A percentile compares a stretch with the other conserved stretches of the same genome.
Evolutionary conservation across 2,888 invertebrate genomes (phyloP).

Genomic region (Mystacides longicornis): DNA sequence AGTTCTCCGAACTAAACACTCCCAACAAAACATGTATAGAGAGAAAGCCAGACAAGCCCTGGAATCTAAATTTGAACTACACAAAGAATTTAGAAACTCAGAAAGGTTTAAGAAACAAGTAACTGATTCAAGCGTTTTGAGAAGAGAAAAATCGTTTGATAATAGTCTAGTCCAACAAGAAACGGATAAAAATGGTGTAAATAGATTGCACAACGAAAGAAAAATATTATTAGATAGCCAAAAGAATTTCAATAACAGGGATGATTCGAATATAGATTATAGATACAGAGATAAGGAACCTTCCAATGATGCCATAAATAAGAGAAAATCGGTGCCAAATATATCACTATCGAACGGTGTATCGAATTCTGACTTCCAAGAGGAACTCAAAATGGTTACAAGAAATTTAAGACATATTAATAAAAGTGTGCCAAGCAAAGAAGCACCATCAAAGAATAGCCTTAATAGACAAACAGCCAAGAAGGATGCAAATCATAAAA

Average conservation of each 20-base stretch:
- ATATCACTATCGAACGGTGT: slow-evolving; percentile 11
- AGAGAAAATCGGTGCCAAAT: slow-evolving; percentile 21
- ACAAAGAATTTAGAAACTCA: slow-evolving; percentile 44
- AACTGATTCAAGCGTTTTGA: slow-evolving; percentile 36
- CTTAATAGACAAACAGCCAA: slow-evolving; percentile 29
- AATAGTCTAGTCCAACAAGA: slow-evolving; percentile 35
- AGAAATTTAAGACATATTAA: slow-evolving; percentile 43
- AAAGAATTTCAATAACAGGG: slow-evolving; percentile 20
- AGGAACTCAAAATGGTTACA: slow-evolving; percentile 47
- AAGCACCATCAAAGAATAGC: slow-evolving; percentile 37
- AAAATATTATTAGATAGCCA: slow-evolving; percentile 20
- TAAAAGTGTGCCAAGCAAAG: slow-evolving; percentile 13
- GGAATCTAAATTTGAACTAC: slow-evolving; percentile 45
- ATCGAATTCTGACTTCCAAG: slow-evolving; percentile 44
- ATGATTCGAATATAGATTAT: slow-evolving; percentile 16
- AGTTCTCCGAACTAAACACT: slow-evolving; percentile 42
- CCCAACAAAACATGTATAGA: slow-evolving; percentile 44
- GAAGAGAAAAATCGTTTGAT: slow-evolving; percentile 48
- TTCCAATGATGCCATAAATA: slow-evolving; percentile 15
- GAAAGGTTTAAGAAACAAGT: slow-evolving; percentile 43
- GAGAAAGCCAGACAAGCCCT: slow-evolving; percentile 42
- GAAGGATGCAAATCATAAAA: slow-evolving; percentile 11
- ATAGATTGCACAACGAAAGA: slow-evolving; percentile 23
- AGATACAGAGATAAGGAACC: slow-evolving; percentile 18
- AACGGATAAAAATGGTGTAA: slow-evolving; percentile 21